phyloP scores from a whole-genome alignment of 1,140 invertebrate species.

The Drosophila kohkoa region DNA sequence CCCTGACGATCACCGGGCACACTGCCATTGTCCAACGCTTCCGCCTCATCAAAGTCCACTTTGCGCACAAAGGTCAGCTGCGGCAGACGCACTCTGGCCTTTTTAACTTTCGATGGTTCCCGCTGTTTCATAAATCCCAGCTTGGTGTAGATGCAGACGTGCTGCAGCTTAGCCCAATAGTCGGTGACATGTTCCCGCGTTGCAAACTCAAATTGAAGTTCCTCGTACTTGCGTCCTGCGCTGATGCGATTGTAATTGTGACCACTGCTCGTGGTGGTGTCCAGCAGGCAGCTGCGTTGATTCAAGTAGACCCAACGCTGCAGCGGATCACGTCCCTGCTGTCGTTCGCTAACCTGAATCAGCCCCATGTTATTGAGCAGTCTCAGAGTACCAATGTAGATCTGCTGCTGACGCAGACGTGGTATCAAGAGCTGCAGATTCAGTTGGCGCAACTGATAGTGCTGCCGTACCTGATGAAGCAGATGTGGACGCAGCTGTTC shows the following conservation, averaged over 20 bases:
- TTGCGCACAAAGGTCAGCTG: constrained; percentile 48
- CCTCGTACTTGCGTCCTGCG: constrained; percentile 86
- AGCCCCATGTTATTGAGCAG: constrained; percentile 89
- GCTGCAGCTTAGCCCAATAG: constrained; percentile 91
- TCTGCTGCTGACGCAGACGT: constrained; percentile 86
- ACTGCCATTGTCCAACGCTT: constrained; percentile 83
- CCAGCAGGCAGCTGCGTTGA: constrained; percentile 87
- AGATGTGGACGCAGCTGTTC: constrained; percentile 88
- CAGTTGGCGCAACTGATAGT: constrained; percentile 87
- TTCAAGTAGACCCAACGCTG: constrained; percentile 90
- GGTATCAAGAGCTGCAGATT: constrained; percentile 51
- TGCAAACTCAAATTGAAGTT: constrained; percentile 87
- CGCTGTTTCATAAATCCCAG: constrained; percentile 85
- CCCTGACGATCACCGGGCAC: constrained; percentile 91
- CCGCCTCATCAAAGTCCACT: constrained; percentile 66
- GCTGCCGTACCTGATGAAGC: constrained; percentile 89
- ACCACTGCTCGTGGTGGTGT: constrained; percentile 88
- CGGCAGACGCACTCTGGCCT: constrained; percentile 16
- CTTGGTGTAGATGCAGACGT: constrained; percentile 88
- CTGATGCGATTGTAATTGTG: constrained; percentile 88
- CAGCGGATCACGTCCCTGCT: constrained; percentile 89
- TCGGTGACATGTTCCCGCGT: constrained; percentile 87
- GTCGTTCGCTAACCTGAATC: constrained; percentile 86
- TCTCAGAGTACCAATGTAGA: constrained; percentile 87
- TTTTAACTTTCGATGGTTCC: not conserved